These are phyloP conservation scores for Phoxinus phoxinus DNA, from an alignment of 2,113 vertebrate genomes.

Conservation along the genomic window DNA sequence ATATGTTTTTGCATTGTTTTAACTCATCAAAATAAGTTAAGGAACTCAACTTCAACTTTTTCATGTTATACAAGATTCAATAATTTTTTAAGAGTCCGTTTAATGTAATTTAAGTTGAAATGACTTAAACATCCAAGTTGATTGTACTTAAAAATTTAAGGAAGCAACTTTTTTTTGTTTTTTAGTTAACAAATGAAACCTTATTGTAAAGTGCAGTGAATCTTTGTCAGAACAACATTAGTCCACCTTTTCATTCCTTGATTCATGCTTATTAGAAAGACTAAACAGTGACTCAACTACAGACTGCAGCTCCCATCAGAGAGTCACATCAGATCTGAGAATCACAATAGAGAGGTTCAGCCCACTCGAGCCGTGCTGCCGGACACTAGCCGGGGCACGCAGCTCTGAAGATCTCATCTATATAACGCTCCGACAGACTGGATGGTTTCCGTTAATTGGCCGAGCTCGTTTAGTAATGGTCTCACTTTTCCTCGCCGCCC, in stretches of 20 bases:
- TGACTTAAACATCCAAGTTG: too few species aligned
- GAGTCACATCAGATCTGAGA: neutral
- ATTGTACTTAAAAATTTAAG: too few species aligned
- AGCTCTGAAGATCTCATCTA: constrained; percentile 46
- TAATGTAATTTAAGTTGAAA: too few species aligned
- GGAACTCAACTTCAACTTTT: too few species aligned
- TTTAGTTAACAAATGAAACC: too few species aligned
- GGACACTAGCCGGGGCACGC: constrained; percentile 35
- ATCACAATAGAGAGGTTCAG: neutral
- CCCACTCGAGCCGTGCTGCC: constrained; percentile 32
- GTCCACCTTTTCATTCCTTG: neutral
- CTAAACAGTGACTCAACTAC: neutral
- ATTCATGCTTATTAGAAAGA: constrained; percentile 1
- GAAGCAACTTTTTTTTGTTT: too few species aligned
- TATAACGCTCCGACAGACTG: constrained; percentile 63
- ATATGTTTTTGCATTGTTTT: neutral
- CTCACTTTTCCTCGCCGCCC: constrained; percentile 78
- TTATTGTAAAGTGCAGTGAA: neutral
- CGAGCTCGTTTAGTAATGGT: constrained; percentile 77
- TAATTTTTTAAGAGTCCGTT: too few species aligned
- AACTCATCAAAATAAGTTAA: too few species aligned
- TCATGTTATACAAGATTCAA: too few species aligned
- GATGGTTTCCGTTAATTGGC: constrained; percentile 77
- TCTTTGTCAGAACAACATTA: neutral
- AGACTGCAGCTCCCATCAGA: neutral